phyloP scores from a whole-genome alignment of 2,888 invertebrate genomes.

The Drosophila kanekoi region DNA sequence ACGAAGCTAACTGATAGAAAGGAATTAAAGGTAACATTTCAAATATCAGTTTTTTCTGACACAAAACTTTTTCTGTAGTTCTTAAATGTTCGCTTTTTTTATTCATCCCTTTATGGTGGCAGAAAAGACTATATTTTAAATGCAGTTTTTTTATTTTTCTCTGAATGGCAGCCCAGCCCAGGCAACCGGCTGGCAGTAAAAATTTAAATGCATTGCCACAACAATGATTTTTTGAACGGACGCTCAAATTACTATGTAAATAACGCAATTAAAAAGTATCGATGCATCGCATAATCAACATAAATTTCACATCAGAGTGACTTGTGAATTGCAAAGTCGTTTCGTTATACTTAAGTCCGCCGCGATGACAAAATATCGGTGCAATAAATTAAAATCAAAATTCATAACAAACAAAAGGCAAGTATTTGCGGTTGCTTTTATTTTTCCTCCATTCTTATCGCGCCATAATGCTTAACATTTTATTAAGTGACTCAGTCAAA shows the following conservation, averaged over 20 bases:
- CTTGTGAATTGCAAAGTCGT: conserved; percentile 38
- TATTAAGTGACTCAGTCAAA: conserved; percentile 61
- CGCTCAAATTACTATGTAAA: conserved; percentile 20
- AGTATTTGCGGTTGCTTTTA: conserved; percentile 5
- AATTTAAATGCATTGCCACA: conserved; percentile 16
- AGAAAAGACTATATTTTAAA: too few species aligned
- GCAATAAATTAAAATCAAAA: conserved; percentile 45
- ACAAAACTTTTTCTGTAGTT: background rate
- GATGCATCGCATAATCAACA: conserved; percentile 30
- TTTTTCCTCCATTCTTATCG: conserved; percentile 30
- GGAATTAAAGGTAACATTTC: background rate
- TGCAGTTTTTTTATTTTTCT: background rate
- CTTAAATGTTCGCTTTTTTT: background rate
- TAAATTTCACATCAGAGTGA: conserved; percentile 50
- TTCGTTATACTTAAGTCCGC: conserved; percentile 30
- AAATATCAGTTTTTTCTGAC: background rate
- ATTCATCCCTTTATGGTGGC: too few species aligned
- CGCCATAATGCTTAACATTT: conserved; percentile 47
- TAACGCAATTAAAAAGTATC: conserved; percentile 30
- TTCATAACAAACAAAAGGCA: conserved; percentile 38
- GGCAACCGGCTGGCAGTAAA: background rate
- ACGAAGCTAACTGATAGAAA: background rate
- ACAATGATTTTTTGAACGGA: conserved; percentile 4
- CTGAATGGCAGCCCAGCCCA: background rate
- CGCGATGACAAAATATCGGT: conserved; percentile 39